These are phyloP conservation scores for Orcinus orca DNA, from an alignment of 2,113 vertebrate species.

Conservation along the genomic window DNA sequence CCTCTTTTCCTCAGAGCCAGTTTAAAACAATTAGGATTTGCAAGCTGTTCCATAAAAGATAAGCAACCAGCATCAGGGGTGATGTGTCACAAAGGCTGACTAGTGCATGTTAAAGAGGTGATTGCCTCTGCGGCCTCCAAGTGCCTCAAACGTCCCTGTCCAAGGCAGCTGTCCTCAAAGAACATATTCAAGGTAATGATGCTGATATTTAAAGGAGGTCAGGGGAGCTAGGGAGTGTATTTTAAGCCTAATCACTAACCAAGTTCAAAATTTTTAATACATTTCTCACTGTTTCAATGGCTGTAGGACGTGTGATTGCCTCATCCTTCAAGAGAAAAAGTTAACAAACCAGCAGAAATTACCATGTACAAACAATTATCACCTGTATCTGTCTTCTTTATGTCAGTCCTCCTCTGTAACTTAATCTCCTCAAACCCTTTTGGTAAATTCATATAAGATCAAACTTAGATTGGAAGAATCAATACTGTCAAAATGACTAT, in stretches of 20 bases:
- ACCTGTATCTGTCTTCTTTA: background rate
- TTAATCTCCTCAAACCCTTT: background rate
- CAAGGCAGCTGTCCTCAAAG: constrained; percentile 26
- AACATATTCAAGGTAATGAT: constrained; percentile 54
- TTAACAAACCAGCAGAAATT: constrained; percentile 16
- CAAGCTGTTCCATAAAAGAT: constrained; percentile 75
- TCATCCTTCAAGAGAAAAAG: background rate
- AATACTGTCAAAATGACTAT: background rate
- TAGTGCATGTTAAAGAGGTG: constrained; percentile 56
- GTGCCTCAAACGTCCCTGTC: background rate
- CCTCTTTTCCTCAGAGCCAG: constrained; percentile 72
- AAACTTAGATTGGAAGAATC: background rate
- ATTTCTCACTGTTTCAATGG: constrained; percentile 15
- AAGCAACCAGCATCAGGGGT: constrained; percentile 58
- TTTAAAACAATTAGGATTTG: constrained; percentile 75
- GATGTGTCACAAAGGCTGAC: constrained; percentile 62
- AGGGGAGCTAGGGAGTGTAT: background rate
- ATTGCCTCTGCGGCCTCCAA: constrained; percentile 40
- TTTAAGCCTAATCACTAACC: constrained; percentile 37
- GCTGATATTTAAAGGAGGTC: background rate
- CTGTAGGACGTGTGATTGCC: background rate
- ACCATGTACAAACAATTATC: background rate
- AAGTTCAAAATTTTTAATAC: constrained; percentile 47
- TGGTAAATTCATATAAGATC: background rate
- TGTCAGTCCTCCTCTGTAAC: background rate